These are phyloP conservation scores for Acomys russatus DNA, from an alignment of 2,797 vertebrate genomes.

Conservation along the genomic window DNA sequence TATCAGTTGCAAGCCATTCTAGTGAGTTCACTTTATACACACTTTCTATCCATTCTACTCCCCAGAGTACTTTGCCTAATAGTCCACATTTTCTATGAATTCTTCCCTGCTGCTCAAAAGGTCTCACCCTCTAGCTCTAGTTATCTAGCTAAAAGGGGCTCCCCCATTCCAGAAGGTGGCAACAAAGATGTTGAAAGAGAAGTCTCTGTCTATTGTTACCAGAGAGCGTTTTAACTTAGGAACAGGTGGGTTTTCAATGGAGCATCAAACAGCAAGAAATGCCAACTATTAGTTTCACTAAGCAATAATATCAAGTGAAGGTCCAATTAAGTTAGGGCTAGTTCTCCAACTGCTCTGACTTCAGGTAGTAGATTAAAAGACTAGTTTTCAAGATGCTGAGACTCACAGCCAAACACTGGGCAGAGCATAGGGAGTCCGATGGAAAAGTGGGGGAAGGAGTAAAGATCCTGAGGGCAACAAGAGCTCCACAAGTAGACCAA, in stretches of 20 bases:
- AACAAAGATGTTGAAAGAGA: slow-evolving; percentile 54
- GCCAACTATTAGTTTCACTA: background rate
- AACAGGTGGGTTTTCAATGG: background rate
- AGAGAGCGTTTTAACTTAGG: slow-evolving; percentile 52
- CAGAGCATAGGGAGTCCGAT: too few species aligned
- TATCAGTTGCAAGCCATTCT: background rate
- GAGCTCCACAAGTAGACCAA: too few species aligned
- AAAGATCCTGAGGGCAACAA: too few species aligned
- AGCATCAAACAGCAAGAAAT: slow-evolving; percentile 34
- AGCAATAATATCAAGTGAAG: background rate
- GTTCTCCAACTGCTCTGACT: slow-evolving; percentile 1
- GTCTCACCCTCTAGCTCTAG: slow-evolving; percentile 13
- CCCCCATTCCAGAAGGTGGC: slow-evolving; percentile 37
- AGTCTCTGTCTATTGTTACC: background rate
- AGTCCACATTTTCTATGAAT: background rate
- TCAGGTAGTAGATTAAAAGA: slow-evolving; percentile 29
- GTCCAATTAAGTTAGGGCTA: background rate
- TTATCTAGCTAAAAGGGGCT: slow-evolving; percentile 7
- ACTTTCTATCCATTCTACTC: background rate
- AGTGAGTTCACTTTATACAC: background rate
- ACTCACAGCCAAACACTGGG: too few species aligned
- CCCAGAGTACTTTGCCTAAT: background rate
- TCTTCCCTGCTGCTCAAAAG: background rate
- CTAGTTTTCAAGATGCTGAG: background rate
- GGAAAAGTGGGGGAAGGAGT: too few species aligned